These are phyloP conservation scores for Seriola quinqueradiata DNA, from an alignment of 2,113 vertebrate species.

Conservation along the genomic window DNA sequence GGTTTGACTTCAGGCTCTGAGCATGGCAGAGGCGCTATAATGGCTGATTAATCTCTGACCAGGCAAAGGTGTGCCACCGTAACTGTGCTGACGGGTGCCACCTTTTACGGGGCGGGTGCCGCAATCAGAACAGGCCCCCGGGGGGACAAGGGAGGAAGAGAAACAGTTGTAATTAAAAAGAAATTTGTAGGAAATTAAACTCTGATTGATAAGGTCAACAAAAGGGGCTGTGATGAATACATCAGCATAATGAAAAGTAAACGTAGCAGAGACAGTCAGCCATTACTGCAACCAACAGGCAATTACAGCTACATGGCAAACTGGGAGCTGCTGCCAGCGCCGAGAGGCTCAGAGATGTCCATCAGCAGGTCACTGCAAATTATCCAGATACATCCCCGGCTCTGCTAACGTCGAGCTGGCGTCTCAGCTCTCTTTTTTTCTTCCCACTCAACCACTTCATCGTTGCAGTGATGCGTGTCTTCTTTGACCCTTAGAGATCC, in stretches of 20 bases:
- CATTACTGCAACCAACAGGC: slow-evolving; percentile 61
- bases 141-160: slow-evolving; percentile 37
- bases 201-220: slow-evolving; percentile 82
- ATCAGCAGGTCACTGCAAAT: slow-evolving; percentile 48
- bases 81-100: slow-evolving; percentile 30
- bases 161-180: slow-evolving; percentile 78
- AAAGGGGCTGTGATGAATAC: slow-evolving; percentile 69
- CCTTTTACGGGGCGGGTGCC: slow-evolving; percentile 39
- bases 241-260: slow-evolving; percentile 78
- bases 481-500: slow-evolving; percentile 68
- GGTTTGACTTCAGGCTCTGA: slow-evolving; percentile 65
- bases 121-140: slow-evolving; percentile 28
- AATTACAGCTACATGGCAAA: slow-evolving; percentile 64
- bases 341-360: slow-evolving; percentile 49
- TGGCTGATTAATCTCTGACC: slow-evolving; percentile 78
- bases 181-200: slow-evolving; percentile 80
- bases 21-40: slow-evolving; percentile 46
- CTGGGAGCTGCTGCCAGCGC: slow-evolving; percentile 41
- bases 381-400: slow-evolving; percentile 23
- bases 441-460: slow-evolving; percentile 18
- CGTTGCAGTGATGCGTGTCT: slow-evolving; percentile 45
- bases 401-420: neutral
- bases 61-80: slow-evolving; percentile 14
- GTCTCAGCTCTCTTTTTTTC: neutral
- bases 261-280: slow-evolving; percentile 45